A percentile compares a stretch with the other conserved stretches of the same genome.
Evolutionary conservation across 2,113 vertebrate genomes (phyloP).

Genomic region (Etia nguti): DNA sequence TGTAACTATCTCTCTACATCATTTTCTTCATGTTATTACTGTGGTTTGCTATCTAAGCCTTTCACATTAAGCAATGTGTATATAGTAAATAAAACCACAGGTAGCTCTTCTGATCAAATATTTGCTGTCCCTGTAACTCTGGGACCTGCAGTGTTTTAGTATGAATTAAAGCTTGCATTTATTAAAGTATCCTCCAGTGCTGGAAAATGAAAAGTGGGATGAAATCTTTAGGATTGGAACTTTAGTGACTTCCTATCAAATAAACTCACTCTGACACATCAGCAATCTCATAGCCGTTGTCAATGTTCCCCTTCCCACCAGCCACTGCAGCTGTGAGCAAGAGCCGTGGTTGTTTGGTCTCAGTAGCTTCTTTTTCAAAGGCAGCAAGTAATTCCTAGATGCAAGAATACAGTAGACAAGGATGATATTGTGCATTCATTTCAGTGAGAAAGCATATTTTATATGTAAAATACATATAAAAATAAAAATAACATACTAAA

Average conservation of each 20-base stretch:
- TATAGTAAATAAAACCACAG: not conserved
- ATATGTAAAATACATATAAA: not conserved
- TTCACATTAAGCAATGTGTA: not conserved
- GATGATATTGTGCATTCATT: not conserved
- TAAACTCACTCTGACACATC: conserved; percentile 67
- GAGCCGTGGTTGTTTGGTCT: conserved; percentile 45
- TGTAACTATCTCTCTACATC: not conserved
- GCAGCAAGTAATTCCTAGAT: conserved; percentile 70
- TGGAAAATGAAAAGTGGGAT: not conserved
- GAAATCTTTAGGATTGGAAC: not conserved
- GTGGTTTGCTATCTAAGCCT: not conserved
- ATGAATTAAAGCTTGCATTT: not conserved
- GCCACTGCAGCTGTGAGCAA: conserved; percentile 75
- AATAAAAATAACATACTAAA: not conserved
- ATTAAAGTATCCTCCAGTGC: not conserved
- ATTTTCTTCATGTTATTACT: not conserved
- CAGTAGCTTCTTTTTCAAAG: conserved; percentile 62
- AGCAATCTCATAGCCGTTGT: conserved; percentile 71
- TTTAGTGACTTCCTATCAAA: not conserved
- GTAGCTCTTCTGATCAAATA: not conserved
- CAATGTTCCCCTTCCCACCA: conserved; percentile 54
- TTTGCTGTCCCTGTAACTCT: not conserved
- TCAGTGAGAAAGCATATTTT: not conserved
- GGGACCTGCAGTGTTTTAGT: not conserved
- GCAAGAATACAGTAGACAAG: not conserved